A percentile compares a stretch with the other conserved stretches of the same genome.
phyloP scores from a whole-genome alignment of 2,113 vertebrate genomes.

The Dasyornis broadbenti region DNA sequence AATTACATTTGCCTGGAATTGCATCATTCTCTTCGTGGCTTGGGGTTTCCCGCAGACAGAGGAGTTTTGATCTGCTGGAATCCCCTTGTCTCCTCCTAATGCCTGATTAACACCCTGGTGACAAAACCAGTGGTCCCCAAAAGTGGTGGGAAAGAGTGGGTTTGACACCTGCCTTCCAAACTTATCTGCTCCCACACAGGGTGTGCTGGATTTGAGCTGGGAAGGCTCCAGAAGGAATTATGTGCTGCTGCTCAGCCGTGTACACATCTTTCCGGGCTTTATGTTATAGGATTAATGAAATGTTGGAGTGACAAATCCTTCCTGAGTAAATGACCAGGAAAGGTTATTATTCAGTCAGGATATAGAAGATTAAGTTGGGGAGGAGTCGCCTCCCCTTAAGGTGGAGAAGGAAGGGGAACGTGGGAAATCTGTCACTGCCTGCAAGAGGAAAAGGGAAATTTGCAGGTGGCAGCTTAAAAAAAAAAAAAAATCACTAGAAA shows the following conservation, averaged over 20 bases:
- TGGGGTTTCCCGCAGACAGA: neutral
- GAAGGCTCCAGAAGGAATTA: neutral
- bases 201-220: neutral
- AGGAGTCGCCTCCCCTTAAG: neutral
- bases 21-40: neutral
- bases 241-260: neutral
- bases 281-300: constrained; percentile 38
- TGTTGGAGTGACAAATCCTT: constrained; percentile 32
- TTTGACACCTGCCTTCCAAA: neutral
- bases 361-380: neutral
- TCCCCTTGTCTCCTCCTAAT: neutral
- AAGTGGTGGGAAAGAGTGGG: neutral
- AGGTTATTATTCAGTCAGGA: constrained; percentile 14
- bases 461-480: neutral
- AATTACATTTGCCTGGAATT: neutral
- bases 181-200: neutral
- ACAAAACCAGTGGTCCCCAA: neutral
- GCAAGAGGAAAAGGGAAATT: neutral
- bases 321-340: constrained; percentile 28
- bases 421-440: neutral
- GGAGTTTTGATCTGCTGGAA: neutral
- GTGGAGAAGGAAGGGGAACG: neutral
- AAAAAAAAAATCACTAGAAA: neutral
- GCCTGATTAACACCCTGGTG: neutral
- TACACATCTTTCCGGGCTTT: neutral